Percentiles rank a stretch among this genome's conserved stretches.
Conservation (phyloP, 2,888 invertebrate genomes). For the Suillia variegata region DNA sequence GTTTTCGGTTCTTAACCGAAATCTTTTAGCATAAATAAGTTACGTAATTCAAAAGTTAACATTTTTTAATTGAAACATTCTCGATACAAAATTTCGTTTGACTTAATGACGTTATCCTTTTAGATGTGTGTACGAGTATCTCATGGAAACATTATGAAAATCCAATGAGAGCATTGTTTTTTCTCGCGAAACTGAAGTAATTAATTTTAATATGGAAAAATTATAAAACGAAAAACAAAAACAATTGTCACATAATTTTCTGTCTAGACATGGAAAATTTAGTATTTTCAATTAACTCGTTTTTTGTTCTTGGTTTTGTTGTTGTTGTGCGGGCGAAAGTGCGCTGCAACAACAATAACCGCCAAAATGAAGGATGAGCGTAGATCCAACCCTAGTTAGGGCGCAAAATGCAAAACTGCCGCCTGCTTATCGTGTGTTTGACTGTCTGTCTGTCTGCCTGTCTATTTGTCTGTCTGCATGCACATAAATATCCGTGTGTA, state of each 20-base stretch:
- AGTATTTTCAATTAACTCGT: constrained; percentile 58
- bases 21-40: too few relatives aligned
- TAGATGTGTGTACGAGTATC: too few relatives aligned
- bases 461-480: too few relatives aligned
- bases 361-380: constrained; percentile 24
- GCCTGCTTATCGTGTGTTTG: neutral
- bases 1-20: too few relatives aligned
- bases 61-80: too few relatives aligned
- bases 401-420: neutral
- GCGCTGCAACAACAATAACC: constrained; percentile 10
- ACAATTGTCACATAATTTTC: constrained; percentile 60
- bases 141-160: too few relatives aligned
- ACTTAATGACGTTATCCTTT: too few relatives aligned
- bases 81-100: too few relatives aligned
- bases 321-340: neutral
- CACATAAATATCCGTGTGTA: neutral
- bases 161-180: too few relatives aligned
- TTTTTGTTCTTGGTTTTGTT: neutral
- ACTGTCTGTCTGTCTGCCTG: too few relatives aligned
- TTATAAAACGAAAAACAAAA: constrained; percentile 27
- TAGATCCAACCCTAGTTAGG: constrained; percentile 11
- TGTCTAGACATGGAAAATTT: constrained; percentile 59
- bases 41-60: too few relatives aligned
- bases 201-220: constrained; percentile 51
- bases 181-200: constrained; percentile 45